Evolutionary conservation across 1,140 invertebrate species (phyloP), one percentile per base, ranked within the genome.

Genomic region (Brachionus plicatilis): DNA sequence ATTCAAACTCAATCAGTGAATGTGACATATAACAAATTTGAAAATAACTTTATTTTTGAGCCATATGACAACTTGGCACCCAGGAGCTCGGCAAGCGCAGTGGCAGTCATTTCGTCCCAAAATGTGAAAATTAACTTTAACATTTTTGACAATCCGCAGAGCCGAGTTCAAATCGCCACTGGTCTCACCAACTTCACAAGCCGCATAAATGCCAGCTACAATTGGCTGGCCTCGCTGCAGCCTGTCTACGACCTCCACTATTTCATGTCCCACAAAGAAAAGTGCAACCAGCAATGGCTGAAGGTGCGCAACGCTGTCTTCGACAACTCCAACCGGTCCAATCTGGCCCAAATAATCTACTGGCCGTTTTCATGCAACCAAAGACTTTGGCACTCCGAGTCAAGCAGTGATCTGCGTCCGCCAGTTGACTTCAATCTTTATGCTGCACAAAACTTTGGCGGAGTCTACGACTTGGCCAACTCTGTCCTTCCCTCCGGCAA

Each of bases 111-210:
- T 0, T 96, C 95, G 0, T 94, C 94, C 84, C 88, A 89, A 65
- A 99, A 99, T 88, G 93, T 97, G 0, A 91, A 93, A 60, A 92
- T 99, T 3, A 95, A 92, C 86, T 91, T 96, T 84, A 99, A 99
- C 88, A 94, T 96, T 84, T 92, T 99, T 60, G 92, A 95, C 82
- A 99, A 99, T 91, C 93, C 93, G 3, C 27, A 37, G 24, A 70
- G 60, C 33, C 29, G n/a, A 24, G 37, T 84, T n/a, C 33, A 68
- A 70, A 41, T 84, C 4, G 43, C 43, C 7, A 84, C 60, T 7
- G 14, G 33, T 33, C 66, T 72, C n/a, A 4, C 0, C 9, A 84
- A 84, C 27, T 53, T 12, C 43, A 70, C 65, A 12, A 70, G 37
- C 37, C n/a, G 17, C n/a, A 84, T 84, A 37, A 70, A 84, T 6